Evolutionary conservation across 2,888 invertebrate genomes (phyloP).

Genomic region (Acanthopleura granulata): DNA sequence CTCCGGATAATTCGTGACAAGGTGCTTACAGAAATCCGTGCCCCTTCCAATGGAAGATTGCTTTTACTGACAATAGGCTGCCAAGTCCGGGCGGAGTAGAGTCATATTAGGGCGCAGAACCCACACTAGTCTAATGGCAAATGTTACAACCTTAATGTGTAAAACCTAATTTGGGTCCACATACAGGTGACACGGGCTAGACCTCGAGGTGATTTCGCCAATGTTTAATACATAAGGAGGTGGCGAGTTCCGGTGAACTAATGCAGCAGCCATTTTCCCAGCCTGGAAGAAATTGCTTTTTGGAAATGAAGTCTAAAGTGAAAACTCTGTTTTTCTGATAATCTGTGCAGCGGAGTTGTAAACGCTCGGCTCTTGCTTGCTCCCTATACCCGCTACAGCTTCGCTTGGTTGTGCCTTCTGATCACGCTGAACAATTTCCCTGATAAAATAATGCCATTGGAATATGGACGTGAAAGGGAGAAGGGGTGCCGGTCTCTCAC

Average conservation of each 20-base stretch:
- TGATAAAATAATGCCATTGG: background rate
- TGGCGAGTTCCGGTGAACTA: conserved; percentile 19
- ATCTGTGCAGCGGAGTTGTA: background rate
- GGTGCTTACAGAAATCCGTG: conserved; percentile 16
- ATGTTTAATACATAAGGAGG: conserved; percentile 20
- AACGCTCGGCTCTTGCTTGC: too few relatives aligned
- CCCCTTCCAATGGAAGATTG: conserved; percentile 13
- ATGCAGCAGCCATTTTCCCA: background rate
- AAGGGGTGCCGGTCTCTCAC: background rate
- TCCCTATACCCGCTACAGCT: too few relatives aligned
- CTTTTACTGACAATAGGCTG: background rate
- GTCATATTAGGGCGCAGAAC: background rate
- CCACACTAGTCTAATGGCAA: conserved; percentile 4
- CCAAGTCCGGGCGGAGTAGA: background rate
- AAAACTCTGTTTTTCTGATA: background rate
- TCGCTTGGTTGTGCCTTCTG: too few relatives aligned
- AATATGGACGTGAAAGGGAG: background rate
- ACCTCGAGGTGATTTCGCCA: conserved; percentile 16
- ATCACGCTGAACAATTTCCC: background rate
- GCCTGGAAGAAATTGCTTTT: conserved; percentile 14
- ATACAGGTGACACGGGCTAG: conserved; percentile 13
- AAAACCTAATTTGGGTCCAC: conserved; percentile 18
- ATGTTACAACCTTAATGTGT: conserved; percentile 20
- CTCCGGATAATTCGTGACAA: conserved; percentile 10
- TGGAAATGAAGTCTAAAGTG: conserved; percentile 5